Evolutionary conservation across 2,888 invertebrate genomes (phyloP), one percentile per base, ranked within the genome.

Genomic region (Sarcophaga subvicina): DNA sequence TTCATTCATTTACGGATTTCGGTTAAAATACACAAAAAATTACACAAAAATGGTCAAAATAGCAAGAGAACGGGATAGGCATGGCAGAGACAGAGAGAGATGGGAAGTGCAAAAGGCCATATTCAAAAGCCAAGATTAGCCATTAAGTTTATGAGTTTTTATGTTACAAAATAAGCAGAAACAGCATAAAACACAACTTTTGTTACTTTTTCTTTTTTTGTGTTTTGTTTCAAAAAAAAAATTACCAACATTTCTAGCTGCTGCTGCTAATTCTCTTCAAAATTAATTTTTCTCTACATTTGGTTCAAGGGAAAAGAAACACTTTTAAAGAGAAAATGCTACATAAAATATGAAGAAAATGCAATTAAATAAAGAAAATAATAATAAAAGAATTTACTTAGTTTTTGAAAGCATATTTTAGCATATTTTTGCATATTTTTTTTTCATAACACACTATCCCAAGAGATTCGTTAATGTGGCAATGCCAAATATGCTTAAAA

Each of bases 81-180:
- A 37, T 37, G 8, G 37, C 37, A 37, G 37, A 37, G 37, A 37
- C 27, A 25, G 2, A 22, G 25, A 25, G 3, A 6, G 37, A 37
- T 54, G 17, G 17, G 17, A 54, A 54, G 54, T 54, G 12, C 8
- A 45, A 63, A 63, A 63, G 3, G 20, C 54, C 54, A 25, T 45
- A 60, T 69, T 17, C 59, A 75, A 79, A 66, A 85, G 67, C 77
- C 80, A 80, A 77, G 72, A 72, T 81, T 72, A 62, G 54, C 80
- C 66, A 75, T 85, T 80, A 80, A 71, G 54, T 49, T 80, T 85
- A 85, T 80, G 70, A 85, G 80, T 81, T 85, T 47, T 72, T 75
- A 37, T 62, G 75, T 70, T 80, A 80, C 60, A 79, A 60, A 71
- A 54, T 54, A 67, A 70, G 37, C 8, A 37, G 37, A 25, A 47